Percentiles rank a stretch among this genome's conserved stretches.
Evolutionary conservation across 2,797 vertebrate species (phyloP).

Genomic region (Somateria mollissima): DNA sequence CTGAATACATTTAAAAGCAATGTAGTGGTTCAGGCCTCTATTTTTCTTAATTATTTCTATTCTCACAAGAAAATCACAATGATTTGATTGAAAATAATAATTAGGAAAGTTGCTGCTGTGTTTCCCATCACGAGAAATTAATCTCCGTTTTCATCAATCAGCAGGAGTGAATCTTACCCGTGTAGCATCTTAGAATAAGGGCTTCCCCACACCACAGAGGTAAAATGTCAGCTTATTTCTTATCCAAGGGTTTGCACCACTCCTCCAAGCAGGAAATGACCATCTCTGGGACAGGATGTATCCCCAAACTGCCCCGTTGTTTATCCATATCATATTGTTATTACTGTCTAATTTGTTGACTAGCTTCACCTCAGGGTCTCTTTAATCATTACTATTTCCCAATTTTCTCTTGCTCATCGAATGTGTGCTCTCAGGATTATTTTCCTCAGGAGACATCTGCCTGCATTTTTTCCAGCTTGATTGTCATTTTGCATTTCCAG

Average conservation of each 20-base stretch:
- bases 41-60: conserved; percentile 49
- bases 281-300: accelerated
- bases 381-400: conserved; percentile 33
- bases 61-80: conserved; percentile 37
- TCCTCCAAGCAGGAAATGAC: neutral
- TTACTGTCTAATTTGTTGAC: neutral
- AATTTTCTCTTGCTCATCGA: conserved; percentile 10
- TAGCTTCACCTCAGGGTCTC: conserved; percentile 14
- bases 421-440: neutral
- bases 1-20: conserved; percentile 27
- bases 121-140: conserved; percentile 34
- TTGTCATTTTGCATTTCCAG: conserved; percentile 45
- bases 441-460: neutral
- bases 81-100: conserved; percentile 52
- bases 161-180: neutral
- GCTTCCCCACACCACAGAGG: neutral
- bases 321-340: neutral
- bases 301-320: neutral
- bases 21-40: neutral
- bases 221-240: neutral
- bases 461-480: neutral
- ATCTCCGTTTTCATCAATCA: conserved; percentile 21
- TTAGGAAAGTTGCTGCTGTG: conserved; percentile 28
- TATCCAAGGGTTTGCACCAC: too few species aligned
- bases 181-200: neutral